A percentile compares a stretch with the other conserved stretches of the same genome.
Evolutionary conservation across 1,140 invertebrate genomes (phyloP).

Genomic region (Leptoteleia sp.): DNA sequence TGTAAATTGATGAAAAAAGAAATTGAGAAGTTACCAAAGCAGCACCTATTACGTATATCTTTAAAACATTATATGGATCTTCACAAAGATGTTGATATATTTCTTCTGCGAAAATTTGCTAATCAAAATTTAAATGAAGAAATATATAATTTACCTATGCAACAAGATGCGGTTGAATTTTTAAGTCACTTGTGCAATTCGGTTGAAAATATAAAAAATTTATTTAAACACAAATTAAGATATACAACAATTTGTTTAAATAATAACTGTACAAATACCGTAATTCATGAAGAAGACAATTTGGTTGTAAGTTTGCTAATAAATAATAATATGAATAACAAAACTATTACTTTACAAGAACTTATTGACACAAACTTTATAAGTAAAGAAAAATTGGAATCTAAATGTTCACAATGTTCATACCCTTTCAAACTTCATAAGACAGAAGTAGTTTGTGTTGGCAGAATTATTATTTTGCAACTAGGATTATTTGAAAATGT

Average conservation of each 20-base stretch:
- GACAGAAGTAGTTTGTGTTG: background rate
- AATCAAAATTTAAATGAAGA: too few relatives aligned
- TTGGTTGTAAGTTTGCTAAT: background rate
- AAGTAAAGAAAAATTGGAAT: background rate
- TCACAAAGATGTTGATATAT: constrained; percentile 12
- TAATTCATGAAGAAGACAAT: background rate
- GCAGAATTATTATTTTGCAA: constrained; percentile 11
- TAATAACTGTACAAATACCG: background rate
- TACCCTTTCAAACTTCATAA: background rate
- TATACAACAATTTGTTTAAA: constrained; percentile 16
- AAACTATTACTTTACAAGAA: constrained; percentile 9
- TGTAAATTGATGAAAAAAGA: constrained; percentile 1
- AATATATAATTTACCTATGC: background rate
- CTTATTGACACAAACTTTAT: constrained; percentile 11
- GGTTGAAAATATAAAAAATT: background rate
- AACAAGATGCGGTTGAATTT: constrained; percentile 27
- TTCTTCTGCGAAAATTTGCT: constrained; percentile 8
- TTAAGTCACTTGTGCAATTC: constrained; percentile 1
- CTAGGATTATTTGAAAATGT: constrained; percentile 8
- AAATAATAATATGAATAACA: too few relatives aligned
- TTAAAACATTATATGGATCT: constrained; percentile 2
- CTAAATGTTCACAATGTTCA: constrained; percentile 1
- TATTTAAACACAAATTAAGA: constrained; percentile 21
- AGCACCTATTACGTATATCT: constrained; percentile 8
- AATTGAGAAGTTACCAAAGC: constrained; percentile 5